Evolutionary conservation across 2,113 vertebrate species (phyloP).

Genomic region (Cinclus cinclus): DNA sequence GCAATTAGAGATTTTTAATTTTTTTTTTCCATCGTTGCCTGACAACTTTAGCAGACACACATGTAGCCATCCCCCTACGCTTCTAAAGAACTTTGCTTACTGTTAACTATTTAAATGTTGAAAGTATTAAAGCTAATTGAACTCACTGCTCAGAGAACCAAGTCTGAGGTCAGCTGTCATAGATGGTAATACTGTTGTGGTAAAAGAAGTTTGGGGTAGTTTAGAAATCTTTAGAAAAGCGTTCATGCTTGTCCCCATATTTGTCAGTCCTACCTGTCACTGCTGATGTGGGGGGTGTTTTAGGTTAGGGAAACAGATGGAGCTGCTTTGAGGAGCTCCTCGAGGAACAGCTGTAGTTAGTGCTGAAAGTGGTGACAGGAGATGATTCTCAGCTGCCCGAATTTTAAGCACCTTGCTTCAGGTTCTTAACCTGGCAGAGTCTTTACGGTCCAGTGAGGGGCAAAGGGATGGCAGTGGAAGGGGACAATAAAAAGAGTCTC

Average conservation of each 20-base stretch:
- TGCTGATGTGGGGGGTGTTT: slow-evolving; percentile 5
- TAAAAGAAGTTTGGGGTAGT: slow-evolving; percentile 8
- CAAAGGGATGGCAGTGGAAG: background rate
- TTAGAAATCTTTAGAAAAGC: slow-evolving; percentile 46
- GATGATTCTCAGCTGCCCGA: background rate
- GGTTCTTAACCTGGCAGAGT: background rate
- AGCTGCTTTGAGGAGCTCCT: slow-evolving; percentile 8
- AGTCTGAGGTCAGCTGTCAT: background rate
- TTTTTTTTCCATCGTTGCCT: slow-evolving; percentile 62
- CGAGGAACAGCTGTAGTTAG: background rate
- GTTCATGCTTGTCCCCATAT: background rate
- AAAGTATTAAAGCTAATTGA: slow-evolving; percentile 69
- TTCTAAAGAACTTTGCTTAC: slow-evolving; percentile 42
- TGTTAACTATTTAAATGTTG: slow-evolving; percentile 72
- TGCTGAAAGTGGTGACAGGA: background rate
- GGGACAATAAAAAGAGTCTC: background rate
- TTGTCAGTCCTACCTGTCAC: slow-evolving; percentile 42
- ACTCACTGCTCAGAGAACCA: background rate
- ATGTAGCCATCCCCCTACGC: background rate
- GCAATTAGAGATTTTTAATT: slow-evolving; percentile 59
- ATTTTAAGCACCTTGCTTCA: background rate
- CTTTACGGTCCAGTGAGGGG: background rate
- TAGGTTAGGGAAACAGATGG: slow-evolving; percentile 8
- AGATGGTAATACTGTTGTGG: background rate
- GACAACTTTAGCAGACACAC: slow-evolving; percentile 66